Evolutionary conservation across 2,113 vertebrate species (phyloP).

Genomic region (Equus quagga): DNA sequence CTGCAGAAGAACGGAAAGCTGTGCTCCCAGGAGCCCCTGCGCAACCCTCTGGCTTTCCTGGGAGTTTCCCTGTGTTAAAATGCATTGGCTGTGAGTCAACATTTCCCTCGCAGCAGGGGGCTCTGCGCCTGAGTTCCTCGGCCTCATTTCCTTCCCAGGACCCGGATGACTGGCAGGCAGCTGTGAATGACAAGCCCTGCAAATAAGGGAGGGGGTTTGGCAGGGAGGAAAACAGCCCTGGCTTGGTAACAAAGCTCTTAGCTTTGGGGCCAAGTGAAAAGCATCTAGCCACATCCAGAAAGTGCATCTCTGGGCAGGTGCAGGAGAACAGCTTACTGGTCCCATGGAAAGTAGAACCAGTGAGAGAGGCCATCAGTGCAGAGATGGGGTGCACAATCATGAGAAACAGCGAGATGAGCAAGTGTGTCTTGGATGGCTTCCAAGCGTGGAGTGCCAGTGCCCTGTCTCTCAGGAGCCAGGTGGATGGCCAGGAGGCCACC

Average conservation of each 20-base stretch:
- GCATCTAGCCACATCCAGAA: not conserved
- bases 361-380: not conserved
- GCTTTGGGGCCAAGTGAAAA: not conserved
- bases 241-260: slow-evolving; percentile 52
- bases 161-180: slow-evolving; percentile 77
- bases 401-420: not conserved
- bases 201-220: not conserved
- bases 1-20: not conserved
- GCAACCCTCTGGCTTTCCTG: slow-evolving; percentile 59
- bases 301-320: accelerated
- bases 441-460: not conserved
- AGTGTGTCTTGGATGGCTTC: not conserved
- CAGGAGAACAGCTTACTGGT: not conserved
- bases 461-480: not conserved
- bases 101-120: slow-evolving; percentile 77
- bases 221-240: not conserved
- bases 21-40: not conserved
- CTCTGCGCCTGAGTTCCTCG: slow-evolving; percentile 72
- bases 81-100: slow-evolving; percentile 83
- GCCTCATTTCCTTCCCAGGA: slow-evolving; percentile 79
- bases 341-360: not conserved
- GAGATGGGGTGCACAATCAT: not conserved
- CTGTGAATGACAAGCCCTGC: slow-evolving; percentile 72
- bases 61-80: slow-evolving; percentile 78
- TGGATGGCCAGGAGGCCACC: not conserved